Evolutionary conservation across 2,797 vertebrate genomes (phyloP), one percentile per base, ranked within the genome.

Genomic region (Crocodylus rhombifer): DNA sequence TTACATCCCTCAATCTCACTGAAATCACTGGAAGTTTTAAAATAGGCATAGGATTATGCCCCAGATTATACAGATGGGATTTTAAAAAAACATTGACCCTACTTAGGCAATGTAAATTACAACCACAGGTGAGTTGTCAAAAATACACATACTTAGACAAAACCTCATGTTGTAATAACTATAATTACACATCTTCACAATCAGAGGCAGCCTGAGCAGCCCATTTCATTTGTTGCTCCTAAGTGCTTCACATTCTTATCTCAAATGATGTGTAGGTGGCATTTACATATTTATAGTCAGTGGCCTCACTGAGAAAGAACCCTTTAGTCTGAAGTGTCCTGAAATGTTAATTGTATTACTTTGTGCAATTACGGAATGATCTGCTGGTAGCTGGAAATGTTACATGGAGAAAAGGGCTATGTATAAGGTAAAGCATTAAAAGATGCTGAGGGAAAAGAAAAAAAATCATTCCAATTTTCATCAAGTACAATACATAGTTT

Each of bases 341-440:
- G n/a, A 90, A 55, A 79, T 81, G 75, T 87, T 92, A 77, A 84
- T 83, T 93, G 6, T 80, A 90, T 88, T 63, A 36, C 65, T 92
- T 95, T 7, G 0, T 84, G 17, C 12, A 42, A 28, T 56, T 89
- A 79, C n/a, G 85, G 69, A 89, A 63, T 90, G 51, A 86, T 89
- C 61, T 81, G 20, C 42, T 92, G 64, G 18, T 77, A 67, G 91
- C 87, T 83, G 55, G 79, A 92, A 81, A 84, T 58, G 28, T 9
- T 89, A n/a, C 1, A 0, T 15, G 73, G 78, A 67, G 10, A 67
- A 90, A 79, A 78, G 42, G 13, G 7, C 86, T 80, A 30, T 90
- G 77, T 23, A 90, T 76, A 60, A 73, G 51, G 14, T 16, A 86
- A 90, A 69, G 87, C 17, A 28, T 9, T 51, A 13, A 6, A 84